Evolutionary conservation across 2,797 vertebrate species (phyloP), one percentile per base, ranked within the genome.

Genomic region (Arvicola amphibius): DNA sequence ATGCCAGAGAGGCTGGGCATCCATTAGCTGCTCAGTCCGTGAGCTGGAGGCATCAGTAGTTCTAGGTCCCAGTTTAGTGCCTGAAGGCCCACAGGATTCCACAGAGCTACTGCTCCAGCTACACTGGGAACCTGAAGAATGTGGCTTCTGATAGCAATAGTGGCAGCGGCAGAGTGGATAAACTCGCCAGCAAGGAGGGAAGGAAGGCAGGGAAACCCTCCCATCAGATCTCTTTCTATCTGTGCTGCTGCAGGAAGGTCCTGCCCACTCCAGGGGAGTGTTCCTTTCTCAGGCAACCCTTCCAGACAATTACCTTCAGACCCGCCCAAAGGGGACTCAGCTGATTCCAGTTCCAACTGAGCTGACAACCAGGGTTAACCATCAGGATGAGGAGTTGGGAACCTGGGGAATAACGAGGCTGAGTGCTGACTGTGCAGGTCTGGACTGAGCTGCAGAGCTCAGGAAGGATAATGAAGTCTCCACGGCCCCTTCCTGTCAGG

Each of bases 401-500:
- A 34, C 37, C 19, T n/a, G 4, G 13, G 5, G 34, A 5, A 59
- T 25, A 37, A 13, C 2, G 6, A 63, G 71, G 51, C 84, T 37
- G 6, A 61, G 61, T 0, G 0, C 34, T 3, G 10, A n/a, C 65
- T 21, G 37, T 59, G 17, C n/a, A 23, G 12, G 27, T 53, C 69
- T 51, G 25, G 48, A 27, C 21, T 3, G 25, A 73, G 59, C 29
- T 8, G 63, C 21, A 32, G 53, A 46, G 34, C 67, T 81, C 91
- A 37, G 37, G 43, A 25, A 34, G 25, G 5, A 73, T 74, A 48
- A 37, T 5, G 5, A 40, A 46, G 59, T 34, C 13, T 56, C 69
- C 11, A 0, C 46, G 76, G 71, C 16, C 0, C 46, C 25, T 91
- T 59, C 79, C 17, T 37, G 1, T 16, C 97, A 98, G 98, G 98